Conservation (phyloP, 2,113 vertebrate genomes). For the Cebus imitator region DNA sequence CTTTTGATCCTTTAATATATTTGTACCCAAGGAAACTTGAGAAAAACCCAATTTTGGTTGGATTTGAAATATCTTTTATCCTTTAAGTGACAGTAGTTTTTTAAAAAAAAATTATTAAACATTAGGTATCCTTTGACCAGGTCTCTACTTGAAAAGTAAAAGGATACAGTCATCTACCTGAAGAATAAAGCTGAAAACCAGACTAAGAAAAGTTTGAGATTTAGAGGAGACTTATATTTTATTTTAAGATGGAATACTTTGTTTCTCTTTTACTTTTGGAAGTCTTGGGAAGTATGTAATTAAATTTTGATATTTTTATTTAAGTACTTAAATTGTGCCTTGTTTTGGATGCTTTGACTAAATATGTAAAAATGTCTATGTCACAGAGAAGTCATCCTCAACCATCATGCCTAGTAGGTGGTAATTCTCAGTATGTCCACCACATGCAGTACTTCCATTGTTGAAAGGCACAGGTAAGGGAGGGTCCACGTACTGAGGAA, state of each 20-base stretch:
- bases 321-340: not conserved
- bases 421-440: not conserved
- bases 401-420: not conserved
- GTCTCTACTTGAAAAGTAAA: conserved; percentile 20
- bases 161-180: not conserved
- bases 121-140: not conserved
- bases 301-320: not conserved
- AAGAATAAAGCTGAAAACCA: not conserved
- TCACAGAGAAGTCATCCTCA: not conserved
- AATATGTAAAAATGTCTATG: not conserved
- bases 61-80: not conserved
- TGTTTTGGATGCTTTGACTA: not conserved
- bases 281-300: not conserved
- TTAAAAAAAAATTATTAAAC: conserved; percentile 22
- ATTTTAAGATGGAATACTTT: not conserved
- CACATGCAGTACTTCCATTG: accelerated
- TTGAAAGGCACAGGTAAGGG: not conserved
- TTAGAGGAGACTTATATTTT: not conserved
- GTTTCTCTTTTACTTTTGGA: not conserved
- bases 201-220: not conserved
- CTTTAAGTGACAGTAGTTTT: not conserved
- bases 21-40: not conserved
- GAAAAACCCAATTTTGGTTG: not conserved
- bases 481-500: not conserved
- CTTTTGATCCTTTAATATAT: conserved; percentile 37